Evolutionary conservation across 2,113 vertebrate species (phyloP).

Genomic region (Oncorhynchus kisutch): DNA sequence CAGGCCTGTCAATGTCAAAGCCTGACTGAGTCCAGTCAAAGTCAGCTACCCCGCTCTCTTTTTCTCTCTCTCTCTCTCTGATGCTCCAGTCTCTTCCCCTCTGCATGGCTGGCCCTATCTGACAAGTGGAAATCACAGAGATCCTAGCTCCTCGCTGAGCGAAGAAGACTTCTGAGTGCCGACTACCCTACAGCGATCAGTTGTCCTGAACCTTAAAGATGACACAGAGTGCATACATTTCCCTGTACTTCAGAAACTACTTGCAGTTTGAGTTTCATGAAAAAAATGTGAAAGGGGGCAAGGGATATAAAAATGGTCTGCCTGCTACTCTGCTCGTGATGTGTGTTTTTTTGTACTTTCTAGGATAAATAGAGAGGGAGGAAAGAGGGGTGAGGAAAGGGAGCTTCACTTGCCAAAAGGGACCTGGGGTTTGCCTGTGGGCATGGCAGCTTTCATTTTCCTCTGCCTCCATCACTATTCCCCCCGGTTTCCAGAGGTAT

Average conservation of each 20-base stretch:
- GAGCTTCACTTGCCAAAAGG: constrained; percentile 66
- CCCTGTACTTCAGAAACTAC: constrained; percentile 46
- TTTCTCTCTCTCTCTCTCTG: constrained; percentile 53
- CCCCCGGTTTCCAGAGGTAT: constrained; percentile 64
- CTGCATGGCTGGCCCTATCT: constrained; percentile 66
- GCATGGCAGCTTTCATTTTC: constrained; percentile 72
- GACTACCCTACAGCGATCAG: constrained; percentile 66
- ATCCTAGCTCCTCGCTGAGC: constrained; percentile 34
- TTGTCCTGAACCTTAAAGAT: constrained; percentile 60
- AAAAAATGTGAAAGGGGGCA: constrained; percentile 8
- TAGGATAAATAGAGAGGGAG: constrained; percentile 64
- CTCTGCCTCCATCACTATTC: constrained; percentile 56
- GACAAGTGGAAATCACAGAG: constrained; percentile 71
- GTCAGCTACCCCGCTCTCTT: constrained; percentile 35
- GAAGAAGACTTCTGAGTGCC: constrained; percentile 59
- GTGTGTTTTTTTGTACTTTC: constrained; percentile 42
- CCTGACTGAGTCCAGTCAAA: constrained; percentile 71
- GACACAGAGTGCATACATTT: constrained; percentile 44
- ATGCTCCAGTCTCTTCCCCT: constrained; percentile 63
- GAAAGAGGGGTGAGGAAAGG: constrained; percentile 45
- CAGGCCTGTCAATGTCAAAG: constrained; percentile 69
- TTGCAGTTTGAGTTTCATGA: constrained; percentile 32
- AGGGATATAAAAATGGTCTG: background rate
- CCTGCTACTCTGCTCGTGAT: background rate
- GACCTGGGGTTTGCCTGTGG: constrained; percentile 67